phyloP scores from a whole-genome alignment of 2,113 vertebrate species.

The Malaclemys terrapin region DNA sequence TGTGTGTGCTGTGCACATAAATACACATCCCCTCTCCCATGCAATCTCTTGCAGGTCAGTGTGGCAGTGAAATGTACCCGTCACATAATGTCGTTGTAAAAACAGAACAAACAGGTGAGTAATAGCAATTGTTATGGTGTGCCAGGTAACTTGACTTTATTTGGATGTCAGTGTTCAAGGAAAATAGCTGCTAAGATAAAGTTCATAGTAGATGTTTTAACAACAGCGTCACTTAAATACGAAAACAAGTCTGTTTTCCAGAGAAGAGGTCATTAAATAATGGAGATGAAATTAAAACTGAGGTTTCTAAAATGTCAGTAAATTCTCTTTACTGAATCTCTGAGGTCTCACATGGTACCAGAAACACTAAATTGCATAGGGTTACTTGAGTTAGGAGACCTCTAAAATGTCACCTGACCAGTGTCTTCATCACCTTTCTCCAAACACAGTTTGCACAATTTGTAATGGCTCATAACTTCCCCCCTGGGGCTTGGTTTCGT shows the following conservation, averaged over 20 bases:
- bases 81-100: constrained; percentile 86
- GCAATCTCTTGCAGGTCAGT: constrained; percentile 81
- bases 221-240: neutral
- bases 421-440: neutral
- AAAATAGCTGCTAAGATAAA: neutral
- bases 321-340: neutral
- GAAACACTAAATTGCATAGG: neutral
- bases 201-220: neutral
- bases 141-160: neutral
- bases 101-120: constrained; percentile 85
- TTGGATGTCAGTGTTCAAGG: neutral
- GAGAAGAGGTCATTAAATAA: neutral
- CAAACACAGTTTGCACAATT: neutral
- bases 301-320: neutral
- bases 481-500: neutral
- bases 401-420: neutral
- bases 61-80: constrained; percentile 83
- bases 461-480: neutral
- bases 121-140: neutral
- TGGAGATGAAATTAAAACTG: neutral
- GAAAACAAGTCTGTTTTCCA: neutral
- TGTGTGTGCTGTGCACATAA: neutral
- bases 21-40: neutral
- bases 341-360: neutral
- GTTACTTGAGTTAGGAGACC: neutral